Percentiles rank a stretch among this genome's conserved stretches.
Evolutionary conservation across 2,888 invertebrate species (phyloP).

Genomic region (Himalopsyche kuldschensis): DNA sequence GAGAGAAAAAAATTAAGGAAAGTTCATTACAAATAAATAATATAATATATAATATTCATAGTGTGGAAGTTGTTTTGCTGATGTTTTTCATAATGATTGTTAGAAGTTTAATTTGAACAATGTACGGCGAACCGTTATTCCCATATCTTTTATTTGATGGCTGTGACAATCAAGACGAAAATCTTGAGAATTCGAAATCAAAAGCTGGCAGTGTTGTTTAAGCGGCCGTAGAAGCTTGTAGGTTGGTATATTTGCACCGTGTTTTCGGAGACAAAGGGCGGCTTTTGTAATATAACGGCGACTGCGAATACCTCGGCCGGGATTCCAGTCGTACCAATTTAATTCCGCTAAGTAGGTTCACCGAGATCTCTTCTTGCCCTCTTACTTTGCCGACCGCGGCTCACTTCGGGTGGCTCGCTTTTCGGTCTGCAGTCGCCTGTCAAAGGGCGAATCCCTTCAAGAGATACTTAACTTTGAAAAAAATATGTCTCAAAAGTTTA

Average conservation of each 20-base stretch:
- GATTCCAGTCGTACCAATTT: constrained; percentile 29
- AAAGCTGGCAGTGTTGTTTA: not conserved
- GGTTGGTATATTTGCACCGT: not conserved
- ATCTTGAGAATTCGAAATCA: not conserved
- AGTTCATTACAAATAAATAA: too few species aligned
- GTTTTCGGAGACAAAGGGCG: not conserved
- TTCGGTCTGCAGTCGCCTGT: not conserved
- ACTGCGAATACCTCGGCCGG: not conserved
- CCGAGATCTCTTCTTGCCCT: constrained; percentile 19
- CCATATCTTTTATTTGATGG: too few species aligned
- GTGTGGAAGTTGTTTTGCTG: too few species aligned
- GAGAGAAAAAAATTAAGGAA: too few species aligned
- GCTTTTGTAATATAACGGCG: not conserved
- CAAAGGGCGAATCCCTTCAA: not conserved
- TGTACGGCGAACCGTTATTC: too few species aligned
- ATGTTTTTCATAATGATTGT: too few species aligned
- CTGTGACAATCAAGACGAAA: too few species aligned
- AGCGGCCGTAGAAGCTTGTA: not conserved
- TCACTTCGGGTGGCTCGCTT: not conserved
- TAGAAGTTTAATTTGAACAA: too few species aligned
- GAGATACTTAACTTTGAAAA: not conserved
- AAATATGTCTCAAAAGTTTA: not conserved
- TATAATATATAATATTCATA: too few species aligned
- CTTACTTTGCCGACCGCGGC: constrained; percentile 10
- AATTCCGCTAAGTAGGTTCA: constrained; percentile 28